Percentiles rank a stretch among this genome's conserved stretches.
Evolutionary conservation across 2,888 invertebrate species (phyloP).

Genomic region (Petrolisthes cinctipes): DNA sequence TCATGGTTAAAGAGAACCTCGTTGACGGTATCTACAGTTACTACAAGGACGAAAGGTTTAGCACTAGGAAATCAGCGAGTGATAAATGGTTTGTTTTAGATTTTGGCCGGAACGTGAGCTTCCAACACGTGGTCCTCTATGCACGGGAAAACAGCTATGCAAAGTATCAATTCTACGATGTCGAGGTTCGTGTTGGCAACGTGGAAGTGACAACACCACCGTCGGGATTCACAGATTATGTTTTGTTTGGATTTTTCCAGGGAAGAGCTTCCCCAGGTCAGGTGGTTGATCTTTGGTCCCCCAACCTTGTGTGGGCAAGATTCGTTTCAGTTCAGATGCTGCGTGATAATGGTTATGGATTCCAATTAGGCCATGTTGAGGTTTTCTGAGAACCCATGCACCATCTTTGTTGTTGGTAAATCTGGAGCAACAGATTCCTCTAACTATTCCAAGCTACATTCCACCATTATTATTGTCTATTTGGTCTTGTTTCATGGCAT

Average conservation of each 20-base stretch:
- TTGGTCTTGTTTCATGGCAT: too few relatives aligned
- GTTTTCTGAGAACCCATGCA: neutral
- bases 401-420: too few relatives aligned
- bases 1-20: neutral
- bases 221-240: neutral
- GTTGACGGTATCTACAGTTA: neutral
- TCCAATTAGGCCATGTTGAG: neutral
- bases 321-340: constrained; percentile 10
- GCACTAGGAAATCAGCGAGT: neutral
- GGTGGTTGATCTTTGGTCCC: neutral
- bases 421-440: too few relatives aligned
- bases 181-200: neutral
- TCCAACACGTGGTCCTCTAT: neutral
- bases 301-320: neutral
- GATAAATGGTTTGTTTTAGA: constrained; percentile 7
- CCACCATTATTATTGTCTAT: too few relatives aligned
- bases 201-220: neutral
- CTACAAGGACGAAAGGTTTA: neutral
- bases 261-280: neutral
- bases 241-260: neutral
- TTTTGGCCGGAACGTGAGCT: neutral
- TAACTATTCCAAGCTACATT: too few relatives aligned
- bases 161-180: neutral
- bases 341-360: neutral
- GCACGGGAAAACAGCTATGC: neutral